Conservation (phyloP, 2,797 vertebrate species). For the Garrulus glandarius region DNA sequence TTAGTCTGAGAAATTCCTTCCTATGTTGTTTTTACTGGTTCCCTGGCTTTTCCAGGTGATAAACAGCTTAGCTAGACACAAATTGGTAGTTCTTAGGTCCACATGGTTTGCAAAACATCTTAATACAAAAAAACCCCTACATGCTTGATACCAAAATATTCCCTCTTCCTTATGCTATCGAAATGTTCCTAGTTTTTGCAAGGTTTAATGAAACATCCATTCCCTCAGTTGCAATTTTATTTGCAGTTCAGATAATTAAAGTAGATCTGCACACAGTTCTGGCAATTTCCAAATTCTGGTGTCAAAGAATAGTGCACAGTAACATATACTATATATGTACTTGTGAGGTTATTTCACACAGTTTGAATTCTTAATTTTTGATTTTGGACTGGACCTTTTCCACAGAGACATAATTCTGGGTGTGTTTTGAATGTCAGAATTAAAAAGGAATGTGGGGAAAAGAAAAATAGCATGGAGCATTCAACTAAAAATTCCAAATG, state of each 20-base stretch:
- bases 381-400: neutral
- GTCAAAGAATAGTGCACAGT: neutral
- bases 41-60: neutral
- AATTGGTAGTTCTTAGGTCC: neutral
- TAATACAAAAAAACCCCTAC: accelerated
- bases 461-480: neutral
- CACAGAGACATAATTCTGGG: neutral
- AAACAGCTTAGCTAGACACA: neutral
- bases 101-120: neutral
- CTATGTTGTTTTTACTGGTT: neutral
- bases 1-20: neutral
- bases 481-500: neutral
- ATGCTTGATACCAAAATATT: neutral
- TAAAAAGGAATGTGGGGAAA: neutral
- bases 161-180: neutral
- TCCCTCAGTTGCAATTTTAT: neutral
- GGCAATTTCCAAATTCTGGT: neutral
- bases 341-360: neutral
- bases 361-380: neutral
- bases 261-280: neutral
- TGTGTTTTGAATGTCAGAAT: neutral
- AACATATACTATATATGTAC: neutral
- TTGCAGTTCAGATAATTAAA: neutral
- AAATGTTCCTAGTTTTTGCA: neutral
- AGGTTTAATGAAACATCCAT: neutral